These are phyloP conservation scores for Fissipunctia ypsillon DNA, from an alignment of 2,888 invertebrate species.

Conservation along the genomic window DNA sequence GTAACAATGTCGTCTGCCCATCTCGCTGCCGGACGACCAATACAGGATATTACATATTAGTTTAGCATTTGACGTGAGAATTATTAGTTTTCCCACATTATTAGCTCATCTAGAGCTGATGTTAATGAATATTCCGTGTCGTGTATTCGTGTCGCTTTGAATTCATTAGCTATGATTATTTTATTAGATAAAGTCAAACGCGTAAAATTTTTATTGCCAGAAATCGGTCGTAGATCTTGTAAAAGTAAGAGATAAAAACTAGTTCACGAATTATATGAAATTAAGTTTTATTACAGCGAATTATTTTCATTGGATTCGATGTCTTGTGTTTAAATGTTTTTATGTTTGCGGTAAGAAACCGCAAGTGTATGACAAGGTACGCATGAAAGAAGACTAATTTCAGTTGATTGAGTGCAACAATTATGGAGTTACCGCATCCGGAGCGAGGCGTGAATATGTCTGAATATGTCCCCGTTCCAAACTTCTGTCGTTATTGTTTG, in stretches of 20 bases:
- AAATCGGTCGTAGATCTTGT: conserved; percentile 18
- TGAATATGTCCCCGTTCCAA: conserved; percentile 69
- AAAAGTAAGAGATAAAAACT: conserved; percentile 31
- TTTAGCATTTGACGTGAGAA: conserved; percentile 37
- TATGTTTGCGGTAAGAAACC: conserved; percentile 59
- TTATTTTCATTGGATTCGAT: conserved; percentile 36
- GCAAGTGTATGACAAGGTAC: conserved; percentile 67
- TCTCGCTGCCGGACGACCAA: too few species aligned
- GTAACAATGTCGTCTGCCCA: too few species aligned
- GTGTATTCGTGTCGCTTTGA: too few species aligned
- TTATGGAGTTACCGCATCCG: conserved; percentile 85
- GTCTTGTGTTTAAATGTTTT: conserved; percentile 32
- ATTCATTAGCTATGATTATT: conserved; percentile 26
- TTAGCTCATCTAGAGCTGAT: conserved; percentile 14
- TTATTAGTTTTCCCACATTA: conserved; percentile 49
- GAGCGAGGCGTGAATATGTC: conserved; percentile 82
- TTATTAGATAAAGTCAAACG: conserved; percentile 29
- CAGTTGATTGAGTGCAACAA: conserved; percentile 74
- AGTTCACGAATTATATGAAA: conserved; percentile 30
- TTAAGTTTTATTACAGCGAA: conserved; percentile 30
- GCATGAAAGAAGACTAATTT: conserved; percentile 74
- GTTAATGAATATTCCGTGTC: conserved; percentile 39
- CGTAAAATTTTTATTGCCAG: conserved; percentile 41
- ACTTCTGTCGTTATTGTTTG: conserved; percentile 60
- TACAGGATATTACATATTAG: conserved; percentile 24